phyloP scores from a whole-genome alignment of 2,797 vertebrate species.

The Sebastes hubbsi region DNA sequence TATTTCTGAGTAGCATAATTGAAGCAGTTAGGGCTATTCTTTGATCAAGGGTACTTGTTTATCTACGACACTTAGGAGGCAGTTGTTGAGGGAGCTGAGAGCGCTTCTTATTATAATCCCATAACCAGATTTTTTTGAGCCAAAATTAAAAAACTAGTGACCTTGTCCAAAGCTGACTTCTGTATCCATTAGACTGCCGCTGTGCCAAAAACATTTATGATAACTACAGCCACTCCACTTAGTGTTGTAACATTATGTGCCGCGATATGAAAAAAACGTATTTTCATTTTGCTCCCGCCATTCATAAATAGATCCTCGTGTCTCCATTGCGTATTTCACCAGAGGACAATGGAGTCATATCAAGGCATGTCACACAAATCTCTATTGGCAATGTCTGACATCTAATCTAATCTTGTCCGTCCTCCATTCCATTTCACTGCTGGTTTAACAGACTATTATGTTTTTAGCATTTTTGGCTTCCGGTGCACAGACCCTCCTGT shows the following conservation, averaged over 20 bases:
- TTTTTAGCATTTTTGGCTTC: conserved; percentile 62
- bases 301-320: conserved; percentile 50
- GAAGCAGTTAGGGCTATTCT: conserved; percentile 5
- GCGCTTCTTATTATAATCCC: conserved; percentile 14
- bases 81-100: neutral
- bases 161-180: conserved; percentile 39
- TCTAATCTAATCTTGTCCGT: conserved; percentile 63
- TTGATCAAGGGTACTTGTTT: conserved; percentile 44
- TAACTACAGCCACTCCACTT: conserved; percentile 32
- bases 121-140: neutral
- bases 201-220: conserved; percentile 31
- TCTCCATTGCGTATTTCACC: conserved; percentile 44
- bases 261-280: conserved; percentile 20
- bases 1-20: conserved; percentile 2
- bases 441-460: conserved; percentile 72
- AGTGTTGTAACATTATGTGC: conserved; percentile 30
- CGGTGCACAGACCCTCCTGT: conserved; percentile 35
- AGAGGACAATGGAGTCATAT: conserved; percentile 70
- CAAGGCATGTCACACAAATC: conserved; percentile 65
- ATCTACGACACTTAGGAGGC: conserved; percentile 12
- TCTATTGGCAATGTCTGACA: conserved; percentile 63
- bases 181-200: conserved; percentile 15
- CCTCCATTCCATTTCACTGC: conserved; percentile 70
- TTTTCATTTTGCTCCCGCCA: conserved; percentile 28
- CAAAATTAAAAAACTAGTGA: conserved; percentile 47